Conservation (phyloP, 2,113 vertebrate genomes). For the Leptosomus discolor region DNA sequence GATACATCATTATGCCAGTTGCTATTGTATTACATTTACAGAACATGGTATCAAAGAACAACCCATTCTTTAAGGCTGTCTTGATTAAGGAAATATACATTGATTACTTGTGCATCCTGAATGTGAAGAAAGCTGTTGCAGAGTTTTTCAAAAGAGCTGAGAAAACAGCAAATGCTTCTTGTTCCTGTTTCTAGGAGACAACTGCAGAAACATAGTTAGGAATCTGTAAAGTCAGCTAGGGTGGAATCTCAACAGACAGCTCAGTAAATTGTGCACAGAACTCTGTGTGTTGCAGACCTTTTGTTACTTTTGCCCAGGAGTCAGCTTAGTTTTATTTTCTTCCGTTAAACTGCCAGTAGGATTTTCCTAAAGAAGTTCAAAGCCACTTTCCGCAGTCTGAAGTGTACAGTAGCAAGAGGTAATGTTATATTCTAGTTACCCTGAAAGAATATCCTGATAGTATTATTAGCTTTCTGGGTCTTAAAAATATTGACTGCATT, state of each 20-base stretch:
- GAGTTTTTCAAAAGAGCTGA: conserved; percentile 30
- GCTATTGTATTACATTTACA: background rate
- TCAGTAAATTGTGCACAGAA: background rate
- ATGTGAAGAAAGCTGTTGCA: background rate
- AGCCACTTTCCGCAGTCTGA: background rate
- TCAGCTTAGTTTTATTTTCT: background rate
- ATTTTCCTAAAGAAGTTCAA: background rate
- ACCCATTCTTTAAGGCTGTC: background rate
- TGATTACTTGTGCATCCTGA: background rate
- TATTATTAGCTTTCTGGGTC: background rate
- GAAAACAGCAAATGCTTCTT: conserved; percentile 46
- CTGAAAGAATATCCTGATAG: background rate
- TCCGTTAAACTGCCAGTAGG: background rate
- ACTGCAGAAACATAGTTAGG: conserved; percentile 40
- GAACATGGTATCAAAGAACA: background rate
- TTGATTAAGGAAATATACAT: background rate
- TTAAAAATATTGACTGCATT: background rate
- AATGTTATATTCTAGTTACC: background rate
- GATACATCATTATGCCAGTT: background rate
- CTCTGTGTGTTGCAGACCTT: background rate
- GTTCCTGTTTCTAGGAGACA: conserved; percentile 62
- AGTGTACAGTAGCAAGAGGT: background rate
- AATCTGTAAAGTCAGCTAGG: conserved; percentile 47
- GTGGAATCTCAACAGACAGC: conserved; percentile 40
- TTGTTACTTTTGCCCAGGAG: background rate